A percentile compares a stretch with the other conserved stretches of the same genome.
These are phyloP conservation scores for Xiphophorus birchmanni DNA, from an alignment of 2,797 vertebrate species.

Conservation along the genomic window DNA sequence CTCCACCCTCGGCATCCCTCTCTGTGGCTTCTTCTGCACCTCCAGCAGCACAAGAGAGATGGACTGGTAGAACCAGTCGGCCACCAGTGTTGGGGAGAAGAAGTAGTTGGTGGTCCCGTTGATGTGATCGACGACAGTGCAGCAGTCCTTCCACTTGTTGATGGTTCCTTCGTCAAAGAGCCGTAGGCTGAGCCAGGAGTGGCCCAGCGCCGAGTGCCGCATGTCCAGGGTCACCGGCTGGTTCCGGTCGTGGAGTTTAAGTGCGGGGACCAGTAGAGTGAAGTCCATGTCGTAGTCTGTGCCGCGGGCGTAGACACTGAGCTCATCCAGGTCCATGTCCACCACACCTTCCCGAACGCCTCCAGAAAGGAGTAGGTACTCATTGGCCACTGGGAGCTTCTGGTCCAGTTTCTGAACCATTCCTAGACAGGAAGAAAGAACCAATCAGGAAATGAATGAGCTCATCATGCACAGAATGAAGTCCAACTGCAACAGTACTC, in stretches of 20 bases:
- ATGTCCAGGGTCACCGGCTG: constrained; percentile 97
- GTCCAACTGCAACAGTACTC: not conserved
- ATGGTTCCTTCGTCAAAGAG: constrained; percentile 95
- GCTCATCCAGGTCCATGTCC: constrained; percentile 93
- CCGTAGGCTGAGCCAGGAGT: constrained; percentile 96
- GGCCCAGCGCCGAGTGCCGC: constrained; percentile 94
- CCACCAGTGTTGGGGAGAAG: constrained; percentile 94
- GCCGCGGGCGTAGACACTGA: constrained; percentile 90
- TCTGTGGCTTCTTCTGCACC: constrained; percentile 94
- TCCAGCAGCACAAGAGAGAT: constrained; percentile 91
- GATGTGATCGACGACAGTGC: constrained; percentile 91
- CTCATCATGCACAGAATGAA: not conserved
- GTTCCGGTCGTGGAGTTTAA: constrained; percentile 97
- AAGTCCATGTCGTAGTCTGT: constrained; percentile 98
- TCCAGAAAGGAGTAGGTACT: constrained; percentile 93
- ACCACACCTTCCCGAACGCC: constrained; percentile 94
- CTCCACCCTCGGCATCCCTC: constrained; percentile 93
- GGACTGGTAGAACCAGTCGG: constrained; percentile 94
- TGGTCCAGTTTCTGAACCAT: constrained; percentile 99
- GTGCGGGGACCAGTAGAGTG: constrained; percentile 92
- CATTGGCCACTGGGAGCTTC: constrained; percentile 96
- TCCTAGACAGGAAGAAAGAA: constrained; percentile 74
- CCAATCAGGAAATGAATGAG: not conserved
- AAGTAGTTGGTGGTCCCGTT: constrained; percentile 93
- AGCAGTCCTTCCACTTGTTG: constrained; percentile 96